A percentile compares a stretch with the other conserved stretches of the same genome.
Evolutionary conservation across 2,113 vertebrate species (phyloP).

Genomic region (Microcebus jonahi): DNA sequence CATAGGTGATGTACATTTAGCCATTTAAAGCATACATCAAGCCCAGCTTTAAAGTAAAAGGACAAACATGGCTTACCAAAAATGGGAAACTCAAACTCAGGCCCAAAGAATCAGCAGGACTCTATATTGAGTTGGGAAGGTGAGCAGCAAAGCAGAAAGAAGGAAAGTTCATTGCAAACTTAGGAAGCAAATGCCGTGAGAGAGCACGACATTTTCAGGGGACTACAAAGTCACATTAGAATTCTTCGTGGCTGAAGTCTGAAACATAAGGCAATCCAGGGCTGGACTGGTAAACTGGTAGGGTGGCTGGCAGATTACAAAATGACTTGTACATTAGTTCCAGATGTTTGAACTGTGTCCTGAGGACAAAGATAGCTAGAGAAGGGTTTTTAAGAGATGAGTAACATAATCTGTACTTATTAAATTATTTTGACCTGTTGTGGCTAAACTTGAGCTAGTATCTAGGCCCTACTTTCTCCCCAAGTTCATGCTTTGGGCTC

Average conservation of each 20-base stretch:
- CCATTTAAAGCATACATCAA: background rate
- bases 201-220: background rate
- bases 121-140: background rate
- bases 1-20: background rate
- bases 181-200: background rate
- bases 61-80: background rate
- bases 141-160: background rate
- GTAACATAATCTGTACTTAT: background rate
- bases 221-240: background rate
- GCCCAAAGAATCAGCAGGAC: background rate
- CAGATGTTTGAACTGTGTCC: background rate
- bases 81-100: background rate
- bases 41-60: background rate
- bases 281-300: background rate
- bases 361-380: background rate
- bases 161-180: background rate
- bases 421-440: background rate
- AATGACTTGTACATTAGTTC: background rate
- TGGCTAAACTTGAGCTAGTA: background rate
- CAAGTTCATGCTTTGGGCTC: background rate
- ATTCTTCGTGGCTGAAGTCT: background rate
- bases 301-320: background rate
- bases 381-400: background rate
- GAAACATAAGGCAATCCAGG: background rate
- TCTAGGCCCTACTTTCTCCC: background rate